A percentile compares a stretch with the other conserved stretches of the same genome.
Conservation (phyloP, 37 sponge, comb jelly and placozoan genomes). For the Crambe crambe region DNA sequence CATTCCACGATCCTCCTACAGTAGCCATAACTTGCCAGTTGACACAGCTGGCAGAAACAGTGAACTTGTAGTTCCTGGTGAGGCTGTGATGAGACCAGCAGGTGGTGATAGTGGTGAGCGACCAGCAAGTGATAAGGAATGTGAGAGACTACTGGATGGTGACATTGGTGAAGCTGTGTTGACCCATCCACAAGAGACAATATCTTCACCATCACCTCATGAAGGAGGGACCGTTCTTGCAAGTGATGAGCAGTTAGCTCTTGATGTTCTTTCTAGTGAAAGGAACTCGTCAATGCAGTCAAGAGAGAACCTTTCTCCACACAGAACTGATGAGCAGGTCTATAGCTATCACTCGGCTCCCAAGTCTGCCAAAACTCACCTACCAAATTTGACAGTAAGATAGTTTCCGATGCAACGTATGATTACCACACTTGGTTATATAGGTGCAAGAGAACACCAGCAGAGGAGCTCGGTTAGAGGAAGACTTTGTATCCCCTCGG, state of each 20-base stretch:
- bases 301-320: not conserved
- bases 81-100: not conserved
- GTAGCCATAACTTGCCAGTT: too few relatives aligned
- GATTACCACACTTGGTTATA: not conserved
- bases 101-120: not conserved
- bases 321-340: not conserved
- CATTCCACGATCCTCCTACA: too few relatives aligned
- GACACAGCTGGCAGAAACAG: too few relatives aligned
- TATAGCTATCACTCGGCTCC: not conserved
- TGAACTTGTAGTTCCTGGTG: too few relatives aligned
- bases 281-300: not conserved
- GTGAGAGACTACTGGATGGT: too few relatives aligned
- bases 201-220: too few relatives aligned
- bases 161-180: too few relatives aligned
- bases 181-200: too few relatives aligned
- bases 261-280: not conserved
- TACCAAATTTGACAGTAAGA: not conserved
- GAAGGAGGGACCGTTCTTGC: not conserved
- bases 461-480: constrained; percentile 31
- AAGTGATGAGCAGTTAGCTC: constrained; percentile 7
- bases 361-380: not conserved
- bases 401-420: not conserved
- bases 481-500: constrained; percentile 31
- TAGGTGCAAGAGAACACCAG: not conserved
- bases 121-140: too few relatives aligned